phyloP scores from a whole-genome alignment of 2,113 vertebrate species.

The Sinocyclocheilus anophthalmus region DNA sequence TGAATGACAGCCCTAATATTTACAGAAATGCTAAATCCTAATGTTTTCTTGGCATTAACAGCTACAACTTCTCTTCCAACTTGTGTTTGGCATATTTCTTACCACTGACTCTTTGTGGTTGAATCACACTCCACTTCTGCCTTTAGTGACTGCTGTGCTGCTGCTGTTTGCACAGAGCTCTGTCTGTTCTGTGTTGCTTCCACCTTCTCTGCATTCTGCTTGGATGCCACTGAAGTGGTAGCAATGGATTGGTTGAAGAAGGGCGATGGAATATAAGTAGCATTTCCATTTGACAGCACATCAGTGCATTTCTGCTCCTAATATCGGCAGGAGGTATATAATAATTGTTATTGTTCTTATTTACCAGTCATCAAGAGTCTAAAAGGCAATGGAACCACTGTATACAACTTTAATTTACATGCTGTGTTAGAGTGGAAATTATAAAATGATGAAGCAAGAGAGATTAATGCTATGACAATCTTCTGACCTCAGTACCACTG shows the following conservation, averaged over 20 bases:
- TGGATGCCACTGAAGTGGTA: slow-evolving; percentile 52
- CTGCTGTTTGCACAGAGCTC: slow-evolving; percentile 36
- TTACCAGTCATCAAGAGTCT: not conserved
- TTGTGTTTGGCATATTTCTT: slow-evolving; percentile 29
- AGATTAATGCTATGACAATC: not conserved
- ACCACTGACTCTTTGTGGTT: slow-evolving; percentile 61
- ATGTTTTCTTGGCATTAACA: not conserved
- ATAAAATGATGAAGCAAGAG: not conserved
- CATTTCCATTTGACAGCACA: slow-evolving; percentile 56
- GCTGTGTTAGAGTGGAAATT: not conserved
- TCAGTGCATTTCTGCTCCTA: slow-evolving; percentile 73
- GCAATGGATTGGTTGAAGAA: slow-evolving; percentile 60
- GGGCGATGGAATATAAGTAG: slow-evolving; percentile 51
- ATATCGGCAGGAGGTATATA: not conserved
- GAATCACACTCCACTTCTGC: slow-evolving; percentile 48
- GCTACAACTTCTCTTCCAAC: not conserved
- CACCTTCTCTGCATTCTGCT: slow-evolving; percentile 59
- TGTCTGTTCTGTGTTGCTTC: slow-evolving; percentile 26
- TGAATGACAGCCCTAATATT: not conserved
- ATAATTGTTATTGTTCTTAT: not conserved
- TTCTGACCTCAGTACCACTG: slow-evolving; percentile 72
- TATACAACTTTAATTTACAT: not conserved
- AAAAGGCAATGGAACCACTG: not conserved
- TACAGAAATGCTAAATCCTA: not conserved
- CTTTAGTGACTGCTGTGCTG: not conserved